Base-by-base conservation (phyloP, 1,140 invertebrate species). In the Lutraria rhynchaena region DNA sequence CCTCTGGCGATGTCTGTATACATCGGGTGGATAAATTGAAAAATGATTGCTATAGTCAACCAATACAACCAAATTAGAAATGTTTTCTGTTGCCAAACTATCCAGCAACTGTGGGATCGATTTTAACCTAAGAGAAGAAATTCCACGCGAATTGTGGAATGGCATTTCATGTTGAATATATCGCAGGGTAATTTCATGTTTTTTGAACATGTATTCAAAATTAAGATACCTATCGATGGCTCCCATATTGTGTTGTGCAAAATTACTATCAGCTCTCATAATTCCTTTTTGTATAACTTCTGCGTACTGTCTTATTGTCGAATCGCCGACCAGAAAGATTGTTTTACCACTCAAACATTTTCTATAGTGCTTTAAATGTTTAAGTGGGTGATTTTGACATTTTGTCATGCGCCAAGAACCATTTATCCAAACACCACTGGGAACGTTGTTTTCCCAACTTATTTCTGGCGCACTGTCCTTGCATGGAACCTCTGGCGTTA, bases 161-260 rank as follows among this genome's bases (percentile, higher is more conserved):
- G 75, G 75, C 75, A 77, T 77, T n/a, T 51, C 75, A 41, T 77
- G 75, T 35, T 77, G 65, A 0, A 55, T 33, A 27, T 53, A 77
- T 19, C 5, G 53, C 2, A 77, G 9, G 57, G 44, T 65, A 7
- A 77, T 67, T 29, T 49, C 44, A 57, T 13, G 57, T 19, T 7
- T 15, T 41, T 55, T 37, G 19, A 2, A 29, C 31, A 55, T 0
- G 51, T n/a, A 41, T 35, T 57, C 22, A 17, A 24, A 29, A 22
- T 13, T 19, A 51, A 65, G 75, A 37, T 77, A 77, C 19, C 29
- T 7, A 41, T 49, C n/a, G n/a, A n/a, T n/a, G n/a, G n/a, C n/a
- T n/a, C n/a, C n/a, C n/a, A n/a, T n/a, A n/a, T n/a, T n/a, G n/a
- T n/a, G n/a, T n/a, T n/a, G n/a, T n/a, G 3, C 0, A 44, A 41